phyloP scores from a whole-genome alignment of 2,888 invertebrate genomes.

The Lithophane semibrunnea region DNA sequence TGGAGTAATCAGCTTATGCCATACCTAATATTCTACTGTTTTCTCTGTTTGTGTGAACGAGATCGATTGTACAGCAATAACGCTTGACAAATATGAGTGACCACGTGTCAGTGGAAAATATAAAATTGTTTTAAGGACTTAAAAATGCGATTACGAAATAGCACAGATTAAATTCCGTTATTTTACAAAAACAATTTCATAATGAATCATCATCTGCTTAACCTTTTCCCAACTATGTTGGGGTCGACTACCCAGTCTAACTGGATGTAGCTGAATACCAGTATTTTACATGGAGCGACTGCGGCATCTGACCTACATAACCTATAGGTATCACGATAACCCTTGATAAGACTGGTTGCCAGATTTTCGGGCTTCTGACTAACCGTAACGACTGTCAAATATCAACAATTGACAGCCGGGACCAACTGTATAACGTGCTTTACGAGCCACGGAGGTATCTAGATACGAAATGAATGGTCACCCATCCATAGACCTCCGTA shows the following conservation, averaged over 20 bases:
- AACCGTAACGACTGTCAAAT: background rate
- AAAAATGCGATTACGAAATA: background rate
- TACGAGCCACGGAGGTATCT: background rate
- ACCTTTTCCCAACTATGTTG: background rate
- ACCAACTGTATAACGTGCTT: background rate
- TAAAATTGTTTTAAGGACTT: background rate
- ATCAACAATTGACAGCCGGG: background rate
- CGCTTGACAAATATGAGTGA: background rate
- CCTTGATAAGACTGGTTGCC: background rate
- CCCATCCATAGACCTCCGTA: background rate
- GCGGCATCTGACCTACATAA: background rate
- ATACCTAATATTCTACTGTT: background rate
- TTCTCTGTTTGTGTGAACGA: background rate
- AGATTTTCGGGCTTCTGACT: background rate
- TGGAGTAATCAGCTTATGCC: background rate
- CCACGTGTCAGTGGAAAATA: too few species aligned
- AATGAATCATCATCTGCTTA: background rate
- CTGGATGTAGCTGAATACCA: background rate
- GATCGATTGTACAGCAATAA: background rate
- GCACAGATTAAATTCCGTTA: background rate
- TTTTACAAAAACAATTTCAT: background rate
- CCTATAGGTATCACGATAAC: background rate
- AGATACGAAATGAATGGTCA: background rate
- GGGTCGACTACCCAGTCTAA: background rate
- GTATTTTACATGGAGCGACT: background rate